Conservation (phyloP, 2,888 invertebrate genomes). For the Lamellibrachia satsuma region DNA sequence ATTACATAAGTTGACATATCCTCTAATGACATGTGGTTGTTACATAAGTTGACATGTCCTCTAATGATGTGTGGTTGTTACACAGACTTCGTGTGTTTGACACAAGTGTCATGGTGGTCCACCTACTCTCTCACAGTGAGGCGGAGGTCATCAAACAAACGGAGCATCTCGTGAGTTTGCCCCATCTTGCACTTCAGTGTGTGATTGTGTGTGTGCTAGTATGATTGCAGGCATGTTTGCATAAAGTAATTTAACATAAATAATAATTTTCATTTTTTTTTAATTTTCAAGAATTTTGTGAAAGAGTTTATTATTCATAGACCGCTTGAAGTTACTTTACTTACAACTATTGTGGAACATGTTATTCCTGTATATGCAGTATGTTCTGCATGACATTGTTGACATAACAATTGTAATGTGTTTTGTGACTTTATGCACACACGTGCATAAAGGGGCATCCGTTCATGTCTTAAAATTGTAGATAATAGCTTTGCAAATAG, state of each 20-base stretch:
- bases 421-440: no score
- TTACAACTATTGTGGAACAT: background rate
- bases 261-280: no score
- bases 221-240: background rate
- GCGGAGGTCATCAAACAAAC: conserved; percentile 66
- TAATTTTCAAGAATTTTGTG: background rate
- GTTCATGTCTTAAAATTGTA: no score
- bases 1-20: background rate
- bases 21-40: background rate
- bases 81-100: conserved; percentile 82
- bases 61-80: conserved; percentile 67
- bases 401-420: no score
- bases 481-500: no score
- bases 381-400: no score
- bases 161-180: conserved; percentile 28
- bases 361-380: background rate
- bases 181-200: no score
- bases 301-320: background rate
- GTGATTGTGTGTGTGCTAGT: background rate
- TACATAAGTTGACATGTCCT: background rate
- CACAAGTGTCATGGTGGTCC: conserved; percentile 94
- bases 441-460: no score
- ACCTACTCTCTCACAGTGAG: conserved; percentile 75
- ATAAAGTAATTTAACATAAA: background rate
- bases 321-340: background rate